Conservation (phyloP, 1,140 invertebrate species). For the Rhynchophorus ferrugineus region DNA sequence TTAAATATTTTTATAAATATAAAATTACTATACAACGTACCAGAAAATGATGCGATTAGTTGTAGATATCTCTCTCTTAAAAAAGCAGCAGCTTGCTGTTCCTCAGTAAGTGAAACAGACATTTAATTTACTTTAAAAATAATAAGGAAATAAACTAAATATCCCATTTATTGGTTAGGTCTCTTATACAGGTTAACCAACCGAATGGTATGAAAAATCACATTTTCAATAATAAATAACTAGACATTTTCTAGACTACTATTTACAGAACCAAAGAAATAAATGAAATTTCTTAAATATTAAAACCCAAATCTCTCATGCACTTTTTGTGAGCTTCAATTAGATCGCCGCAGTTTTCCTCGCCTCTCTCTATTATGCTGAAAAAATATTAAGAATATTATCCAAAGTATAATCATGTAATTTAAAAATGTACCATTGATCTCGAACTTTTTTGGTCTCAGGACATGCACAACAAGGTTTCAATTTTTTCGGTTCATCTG, state of each 20-base stretch:
- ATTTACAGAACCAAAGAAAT: slow-evolving; percentile 3
- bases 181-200: slow-evolving; percentile 11
- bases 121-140: not conserved
- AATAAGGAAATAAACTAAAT: not conserved
- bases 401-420: slow-evolving; percentile 6
- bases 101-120: no score
- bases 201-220: not conserved
- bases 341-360: slow-evolving; percentile 80
- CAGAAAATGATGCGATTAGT: slow-evolving; percentile 27
- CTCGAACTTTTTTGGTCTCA: slow-evolving; percentile 85
- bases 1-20: slow-evolving; percentile 8
- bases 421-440: slow-evolving; percentile 65
- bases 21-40: slow-evolving; percentile 18
- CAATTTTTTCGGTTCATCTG: slow-evolving; percentile 57
- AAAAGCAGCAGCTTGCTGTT: slow-evolving; percentile 27
- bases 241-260: not conserved
- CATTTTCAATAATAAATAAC: not conserved
- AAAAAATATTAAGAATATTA: slow-evolving; percentile 44
- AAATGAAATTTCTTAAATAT: slow-evolving; percentile 57
- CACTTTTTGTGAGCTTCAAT: slow-evolving; percentile 96
- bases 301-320: slow-evolving; percentile 93
- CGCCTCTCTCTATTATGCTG: slow-evolving; percentile 88
- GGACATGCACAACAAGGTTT: slow-evolving; percentile 98
- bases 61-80: slow-evolving; percentile 32
- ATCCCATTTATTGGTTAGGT: slow-evolving; percentile 8